Conservation (phyloP, 2,888 invertebrate genomes). For the Andrena marginata region DNA sequence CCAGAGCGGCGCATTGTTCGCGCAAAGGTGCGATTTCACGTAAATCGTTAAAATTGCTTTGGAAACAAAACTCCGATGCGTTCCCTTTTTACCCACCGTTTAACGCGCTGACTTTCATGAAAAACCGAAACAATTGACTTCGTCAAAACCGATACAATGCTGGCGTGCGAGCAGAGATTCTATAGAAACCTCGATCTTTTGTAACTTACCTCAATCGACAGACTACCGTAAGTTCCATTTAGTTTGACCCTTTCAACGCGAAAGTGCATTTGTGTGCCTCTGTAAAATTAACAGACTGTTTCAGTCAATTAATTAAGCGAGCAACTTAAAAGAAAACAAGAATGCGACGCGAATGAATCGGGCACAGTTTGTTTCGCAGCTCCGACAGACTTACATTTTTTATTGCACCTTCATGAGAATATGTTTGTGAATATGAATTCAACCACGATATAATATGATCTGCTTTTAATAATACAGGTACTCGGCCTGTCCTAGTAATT, state of each 20-base stretch:
- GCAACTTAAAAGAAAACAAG: too few species aligned
- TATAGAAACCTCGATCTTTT: conserved; percentile 7
- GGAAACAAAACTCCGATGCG: conserved; percentile 12
- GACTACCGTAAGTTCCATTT: conserved; percentile 2
- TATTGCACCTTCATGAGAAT: not conserved
- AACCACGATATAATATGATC: too few species aligned
- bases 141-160: conserved; percentile 24
- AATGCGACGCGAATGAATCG: too few species aligned
- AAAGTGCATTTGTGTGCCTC: not conserved
- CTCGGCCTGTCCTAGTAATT: too few species aligned
- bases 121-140: conserved; percentile 38
- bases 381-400: not conserved
- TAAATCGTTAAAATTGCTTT: conserved; percentile 41
- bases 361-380: too few species aligned
- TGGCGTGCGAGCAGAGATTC: not conserved
- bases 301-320: not conserved
- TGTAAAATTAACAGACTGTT: not conserved
- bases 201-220: not conserved
- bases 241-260: not conserved
- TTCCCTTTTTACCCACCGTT: not conserved
- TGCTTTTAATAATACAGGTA: too few species aligned
- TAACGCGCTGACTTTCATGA: conserved; percentile 25
- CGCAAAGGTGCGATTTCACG: conserved; percentile 15
- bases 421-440: too few species aligned
- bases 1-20: conserved; percentile 24